Evolutionary conservation across 2,113 vertebrate genomes (phyloP).

Genomic region (Redunca redunca): DNA sequence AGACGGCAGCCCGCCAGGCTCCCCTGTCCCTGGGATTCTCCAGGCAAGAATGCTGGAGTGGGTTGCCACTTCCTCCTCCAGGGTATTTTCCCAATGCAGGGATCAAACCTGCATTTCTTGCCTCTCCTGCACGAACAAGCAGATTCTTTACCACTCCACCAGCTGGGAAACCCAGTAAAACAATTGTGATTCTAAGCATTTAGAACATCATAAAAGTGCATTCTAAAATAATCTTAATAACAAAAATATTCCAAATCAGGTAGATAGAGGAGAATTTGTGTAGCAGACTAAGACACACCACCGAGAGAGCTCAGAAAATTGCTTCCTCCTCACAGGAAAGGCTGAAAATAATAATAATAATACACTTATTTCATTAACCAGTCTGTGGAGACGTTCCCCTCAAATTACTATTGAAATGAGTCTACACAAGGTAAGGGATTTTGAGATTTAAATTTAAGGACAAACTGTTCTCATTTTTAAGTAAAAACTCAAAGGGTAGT

Average conservation of each 20-base stretch:
- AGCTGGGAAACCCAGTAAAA: background rate
- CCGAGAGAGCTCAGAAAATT: background rate
- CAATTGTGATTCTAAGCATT: background rate
- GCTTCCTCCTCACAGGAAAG: background rate
- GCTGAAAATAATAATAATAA: background rate
- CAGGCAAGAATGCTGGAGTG: background rate
- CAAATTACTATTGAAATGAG: constrained; percentile 6
- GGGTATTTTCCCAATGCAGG: background rate
- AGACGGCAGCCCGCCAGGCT: fast-evolving
- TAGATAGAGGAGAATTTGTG: background rate
- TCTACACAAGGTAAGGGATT: background rate
- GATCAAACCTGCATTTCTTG: background rate
- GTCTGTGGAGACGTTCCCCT: background rate
- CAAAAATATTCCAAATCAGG: background rate
- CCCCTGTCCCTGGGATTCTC: background rate
- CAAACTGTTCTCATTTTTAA: background rate
- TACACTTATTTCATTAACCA: background rate
- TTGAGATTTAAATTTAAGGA: background rate
- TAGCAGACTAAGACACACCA: background rate
- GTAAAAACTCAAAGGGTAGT: background rate
- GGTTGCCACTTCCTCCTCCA: background rate
- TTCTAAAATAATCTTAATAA: constrained; percentile 1
- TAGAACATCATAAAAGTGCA: background rate
- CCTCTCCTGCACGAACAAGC: fast-evolving
- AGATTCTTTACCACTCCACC: background rate